Evolutionary conservation across 2,888 invertebrate species (phyloP), one percentile per base, ranked within the genome.

Genomic region (Erebia palarica): DNA sequence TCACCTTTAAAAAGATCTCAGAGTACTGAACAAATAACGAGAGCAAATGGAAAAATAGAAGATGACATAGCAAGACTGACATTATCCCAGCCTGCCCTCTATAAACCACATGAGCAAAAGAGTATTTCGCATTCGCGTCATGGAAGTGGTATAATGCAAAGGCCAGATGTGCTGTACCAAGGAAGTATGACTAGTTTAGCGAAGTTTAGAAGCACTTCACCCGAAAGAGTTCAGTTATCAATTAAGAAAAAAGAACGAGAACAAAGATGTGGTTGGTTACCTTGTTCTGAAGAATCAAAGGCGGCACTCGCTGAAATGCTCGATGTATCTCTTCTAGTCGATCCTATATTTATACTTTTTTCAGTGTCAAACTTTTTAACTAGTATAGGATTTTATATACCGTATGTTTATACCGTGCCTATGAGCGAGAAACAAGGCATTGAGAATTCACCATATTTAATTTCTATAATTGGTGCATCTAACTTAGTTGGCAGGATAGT

Each of bases 351-450:
- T 87, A 93, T 99, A 75, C 91, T 99, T 73, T 99, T 99, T 87
- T 96, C 96, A 14, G 80, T 98, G 69, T 99, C 99, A 55, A 99
- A 99, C 90, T 98, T 99, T 86, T 96, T 97, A 84, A 98, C 98
- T 59, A 98, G 98, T 84, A 96, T 99, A 83, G 98, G 98, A 73
- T 98, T 98, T 93, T 98, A 98, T 87, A 95, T 98, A 82, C 99
- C 99, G 51, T 98, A 98, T 84, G 96, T 98, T 68, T 98, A 97
- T 84, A 94, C 97, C 73, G 96, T 96, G 78, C 95, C 96, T 64
- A 95, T 96, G 91, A 96, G 97, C 13, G 94, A 96, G 73, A 91
- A 95, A 69, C 83, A 96, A 66, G 94, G 92, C 1, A 89, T 97
- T 49, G 83, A 89, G 18, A 93, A 94, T 69, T 95, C 96, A 7